Percentiles rank a stretch among this genome's conserved stretches.
Conservation (phyloP, 2,888 invertebrate species). For the Andrena bicolor region DNA sequence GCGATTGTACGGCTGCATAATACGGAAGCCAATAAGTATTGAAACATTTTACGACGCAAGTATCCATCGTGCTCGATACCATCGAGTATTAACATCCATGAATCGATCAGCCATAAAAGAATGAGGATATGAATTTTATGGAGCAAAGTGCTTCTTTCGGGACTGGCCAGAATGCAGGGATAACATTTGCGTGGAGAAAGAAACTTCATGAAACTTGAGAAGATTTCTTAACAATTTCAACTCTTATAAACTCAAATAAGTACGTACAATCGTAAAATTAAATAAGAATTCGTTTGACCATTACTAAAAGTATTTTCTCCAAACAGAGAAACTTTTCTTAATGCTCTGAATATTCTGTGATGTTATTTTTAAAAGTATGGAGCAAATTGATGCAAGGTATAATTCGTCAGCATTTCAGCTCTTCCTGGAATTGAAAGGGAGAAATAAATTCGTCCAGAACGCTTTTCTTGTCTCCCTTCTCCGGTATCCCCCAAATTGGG, state of each 20-base stretch:
- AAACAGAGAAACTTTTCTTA: neutral
- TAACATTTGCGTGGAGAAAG: neutral
- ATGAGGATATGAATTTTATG: neutral
- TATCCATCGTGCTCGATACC: slow-evolving; percentile 18
- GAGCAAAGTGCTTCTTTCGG: neutral
- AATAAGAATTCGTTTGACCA: too few relatives aligned
- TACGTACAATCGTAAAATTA: too few relatives aligned
- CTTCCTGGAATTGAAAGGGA: neutral
- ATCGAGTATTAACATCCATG: slow-evolving; percentile 11
- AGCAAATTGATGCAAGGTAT: neutral
- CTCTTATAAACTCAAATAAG: neutral
- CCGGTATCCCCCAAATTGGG: neutral
- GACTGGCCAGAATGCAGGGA: neutral
- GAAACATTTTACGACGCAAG: slow-evolving; percentile 39
- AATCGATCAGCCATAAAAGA: slow-evolving; percentile 23
- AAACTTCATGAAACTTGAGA: neutral
- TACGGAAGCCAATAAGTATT: slow-evolving; percentile 38
- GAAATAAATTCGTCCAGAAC: neutral
- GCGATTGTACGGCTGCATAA: slow-evolving; percentile 34
- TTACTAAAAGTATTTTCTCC: neutral
- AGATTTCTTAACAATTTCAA: neutral
- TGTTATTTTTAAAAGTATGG: neutral
- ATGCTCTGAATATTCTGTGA: neutral
- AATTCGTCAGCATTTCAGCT: neutral
- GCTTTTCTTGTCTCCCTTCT: neutral